These are phyloP conservation scores for Ammodytes marinus DNA, from an alignment of 2,113 vertebrate genomes.

Conservation along the genomic window DNA sequence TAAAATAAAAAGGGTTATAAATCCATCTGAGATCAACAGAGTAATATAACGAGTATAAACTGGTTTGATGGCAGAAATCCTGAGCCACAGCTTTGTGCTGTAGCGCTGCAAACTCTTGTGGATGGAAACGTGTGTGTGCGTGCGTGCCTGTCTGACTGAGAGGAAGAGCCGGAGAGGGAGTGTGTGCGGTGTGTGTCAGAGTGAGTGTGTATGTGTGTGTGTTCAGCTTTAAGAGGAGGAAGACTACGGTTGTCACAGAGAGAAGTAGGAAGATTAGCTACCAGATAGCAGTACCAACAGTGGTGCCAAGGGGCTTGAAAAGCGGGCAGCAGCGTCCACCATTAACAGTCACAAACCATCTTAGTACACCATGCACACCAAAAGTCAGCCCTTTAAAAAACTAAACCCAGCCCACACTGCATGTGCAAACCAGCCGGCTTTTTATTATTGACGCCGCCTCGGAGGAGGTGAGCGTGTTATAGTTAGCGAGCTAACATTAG, in stretches of 20 bases:
- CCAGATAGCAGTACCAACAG: conserved; percentile 86
- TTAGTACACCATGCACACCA: conserved; percentile 52
- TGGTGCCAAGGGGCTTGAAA: conserved; percentile 83
- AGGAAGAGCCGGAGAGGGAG: conserved; percentile 48
- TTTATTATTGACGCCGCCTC: conserved; percentile 74
- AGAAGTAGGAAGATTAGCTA: conserved; percentile 87
- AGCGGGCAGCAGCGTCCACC: conserved; percentile 72
- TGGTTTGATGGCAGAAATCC: conserved; percentile 19
- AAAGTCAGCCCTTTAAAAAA: conserved; percentile 76
- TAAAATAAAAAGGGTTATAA: conserved; percentile 14
- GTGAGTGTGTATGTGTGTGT: conserved; percentile 69
- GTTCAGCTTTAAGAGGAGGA: conserved; percentile 88
- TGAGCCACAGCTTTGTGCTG: conserved; percentile 37
- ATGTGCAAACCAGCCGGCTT: conserved; percentile 78
- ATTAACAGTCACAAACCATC: conserved; percentile 56
- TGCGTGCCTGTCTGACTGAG: conserved; percentile 46
- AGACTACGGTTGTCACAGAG: conserved; percentile 83
- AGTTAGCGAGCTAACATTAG: conserved; percentile 81
- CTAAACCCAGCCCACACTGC: conserved; percentile 76
- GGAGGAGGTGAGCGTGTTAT: conserved; percentile 64
- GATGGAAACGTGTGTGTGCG: conserved; percentile 13
- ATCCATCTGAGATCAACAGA: conserved; percentile 6
- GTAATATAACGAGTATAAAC: background rate
- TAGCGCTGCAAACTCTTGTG: conserved; percentile 41
- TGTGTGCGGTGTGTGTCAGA: conserved; percentile 63